Evolutionary conservation across 2,113 vertebrate species (phyloP).

Genomic region (Pao palembangensis): DNA sequence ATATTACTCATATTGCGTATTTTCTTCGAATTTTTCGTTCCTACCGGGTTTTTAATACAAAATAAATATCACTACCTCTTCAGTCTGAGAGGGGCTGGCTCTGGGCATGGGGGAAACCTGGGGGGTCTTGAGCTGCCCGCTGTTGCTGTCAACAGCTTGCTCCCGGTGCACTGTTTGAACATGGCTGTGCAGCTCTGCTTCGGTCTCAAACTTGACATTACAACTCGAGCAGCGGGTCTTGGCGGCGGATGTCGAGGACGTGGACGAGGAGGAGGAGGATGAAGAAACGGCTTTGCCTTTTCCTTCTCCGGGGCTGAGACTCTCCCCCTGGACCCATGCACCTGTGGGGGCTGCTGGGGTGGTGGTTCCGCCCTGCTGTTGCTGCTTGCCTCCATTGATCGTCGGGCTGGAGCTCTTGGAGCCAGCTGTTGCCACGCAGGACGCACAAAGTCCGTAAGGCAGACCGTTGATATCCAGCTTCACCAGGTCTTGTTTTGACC

Average conservation of each 20-base stretch:
- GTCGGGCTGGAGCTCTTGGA: slow-evolving; percentile 91
- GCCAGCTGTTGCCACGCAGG: slow-evolving; percentile 83
- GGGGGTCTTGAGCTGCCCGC: slow-evolving; percentile 87
- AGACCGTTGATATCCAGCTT: slow-evolving; percentile 97
- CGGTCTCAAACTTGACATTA: slow-evolving; percentile 98
- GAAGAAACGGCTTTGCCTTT: slow-evolving; percentile 86
- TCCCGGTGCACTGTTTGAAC: slow-evolving; percentile 91
- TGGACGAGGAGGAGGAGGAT: slow-evolving; percentile 72
- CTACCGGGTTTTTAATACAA: not conserved
- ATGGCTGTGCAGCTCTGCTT: slow-evolving; percentile 93
- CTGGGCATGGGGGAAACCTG: slow-evolving; percentile 96
- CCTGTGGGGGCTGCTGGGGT: slow-evolving; percentile 71
- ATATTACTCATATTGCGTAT: not conserved
- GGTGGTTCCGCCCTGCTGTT: slow-evolving; percentile 50
- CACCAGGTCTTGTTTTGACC: slow-evolving; percentile 93
- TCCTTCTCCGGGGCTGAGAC: slow-evolving; percentile 82
- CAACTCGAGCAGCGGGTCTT: slow-evolving; percentile 96
- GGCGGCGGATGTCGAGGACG: slow-evolving; percentile 64
- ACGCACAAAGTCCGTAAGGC: slow-evolving; percentile 92
- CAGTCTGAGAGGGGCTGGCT: slow-evolving; percentile 94
- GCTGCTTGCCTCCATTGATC: slow-evolving; percentile 80
- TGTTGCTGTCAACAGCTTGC: slow-evolving; percentile 84
- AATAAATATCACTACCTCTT: slow-evolving; percentile 81
- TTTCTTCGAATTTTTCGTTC: no score
- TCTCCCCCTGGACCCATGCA: slow-evolving; percentile 81